A percentile compares a stretch with the other conserved stretches of the same genome.
Conservation (phyloP, 2,113 vertebrate species). For the Camelus bactrianus region DNA sequence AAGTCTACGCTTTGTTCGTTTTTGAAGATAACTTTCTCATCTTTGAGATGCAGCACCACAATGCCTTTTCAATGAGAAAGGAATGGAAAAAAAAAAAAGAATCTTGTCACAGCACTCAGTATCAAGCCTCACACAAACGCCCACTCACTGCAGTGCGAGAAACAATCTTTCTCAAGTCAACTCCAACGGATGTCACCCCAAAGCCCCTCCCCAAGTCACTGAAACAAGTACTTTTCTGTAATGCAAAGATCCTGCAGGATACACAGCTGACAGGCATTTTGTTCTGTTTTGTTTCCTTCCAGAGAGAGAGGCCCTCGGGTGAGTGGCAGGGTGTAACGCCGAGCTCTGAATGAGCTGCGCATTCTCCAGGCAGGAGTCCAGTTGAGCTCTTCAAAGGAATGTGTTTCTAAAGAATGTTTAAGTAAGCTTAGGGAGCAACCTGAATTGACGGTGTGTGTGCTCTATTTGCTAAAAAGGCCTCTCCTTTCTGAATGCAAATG, state of each 20-base stretch:
- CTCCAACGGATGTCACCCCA: background rate
- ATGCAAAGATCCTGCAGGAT: background rate
- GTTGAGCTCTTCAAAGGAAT: conserved; percentile 35
- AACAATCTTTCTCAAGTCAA: conserved; percentile 11
- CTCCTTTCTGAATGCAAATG: conserved; percentile 53
- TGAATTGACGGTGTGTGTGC: background rate
- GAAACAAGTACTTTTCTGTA: background rate
- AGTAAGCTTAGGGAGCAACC: conserved; percentile 37
- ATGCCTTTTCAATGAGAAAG: conserved; percentile 29
- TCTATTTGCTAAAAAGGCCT: background rate
- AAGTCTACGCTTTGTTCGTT: background rate
- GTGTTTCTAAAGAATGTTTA: conserved; percentile 65
- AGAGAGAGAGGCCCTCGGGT: background rate
- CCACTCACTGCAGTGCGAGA: background rate
- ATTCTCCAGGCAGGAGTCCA: background rate
- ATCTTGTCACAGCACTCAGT: background rate
- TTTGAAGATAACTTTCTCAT: background rate
- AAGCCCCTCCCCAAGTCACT: background rate
- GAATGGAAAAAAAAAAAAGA: background rate
- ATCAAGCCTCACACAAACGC: background rate
- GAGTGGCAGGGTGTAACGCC: conserved; percentile 3
- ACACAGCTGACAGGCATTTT: background rate
- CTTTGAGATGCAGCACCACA: background rate
- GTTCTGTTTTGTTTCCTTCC: conserved; percentile 19
- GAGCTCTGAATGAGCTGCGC: background rate